Evolutionary conservation across 2,888 invertebrate species (phyloP), one percentile per base, ranked within the genome.

Genomic region (Tipula unca): DNA sequence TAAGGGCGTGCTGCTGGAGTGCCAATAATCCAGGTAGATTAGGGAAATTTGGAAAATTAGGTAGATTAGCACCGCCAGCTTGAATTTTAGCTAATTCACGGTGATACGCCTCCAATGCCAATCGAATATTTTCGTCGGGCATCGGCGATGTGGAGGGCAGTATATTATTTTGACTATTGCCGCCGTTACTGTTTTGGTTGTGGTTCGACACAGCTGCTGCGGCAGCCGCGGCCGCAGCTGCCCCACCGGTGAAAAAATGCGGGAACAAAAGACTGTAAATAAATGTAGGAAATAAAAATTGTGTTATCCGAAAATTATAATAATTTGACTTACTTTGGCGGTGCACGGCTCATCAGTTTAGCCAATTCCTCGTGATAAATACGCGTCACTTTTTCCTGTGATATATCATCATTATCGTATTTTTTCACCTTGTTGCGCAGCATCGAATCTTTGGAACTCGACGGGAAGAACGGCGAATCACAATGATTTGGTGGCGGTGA

Each of bases 341-440:
- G 95, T 87, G 94, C 95, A 86, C 96, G 93, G 88, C 95, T 96
- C 94, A 98, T 97, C 86, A 99, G 93, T 90, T 98, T 98, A 86
- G 97, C 96, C 87, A 98, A 92, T 90, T 99, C 98, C 89, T 98
- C 98, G 89, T 98, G 98, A 90, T 98, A 98, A 89, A 98, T 97
- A 89, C 97, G 94, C 82, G 96, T 95, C 88, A 98, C 97, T 91
- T 98, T 98, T 90, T 99, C 99, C 90, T 98, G 98, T 54, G 98
- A 96, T 91, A 98, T 96, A 92, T 98, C 98, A 91, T 96, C 97
- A 91, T 97, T 96, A 91, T 96, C 96, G 91, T 96, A 97, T 89
- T 97, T 96, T 89, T 96, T 95, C 89, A 96, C 92, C 90, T 95
- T 93, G 10, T 69, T 69, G 90, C 95, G 93, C 88, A 94, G 95